These are phyloP conservation scores for Pagrus major DNA, from an alignment of 2,113 vertebrate species.

Conservation along the genomic window DNA sequence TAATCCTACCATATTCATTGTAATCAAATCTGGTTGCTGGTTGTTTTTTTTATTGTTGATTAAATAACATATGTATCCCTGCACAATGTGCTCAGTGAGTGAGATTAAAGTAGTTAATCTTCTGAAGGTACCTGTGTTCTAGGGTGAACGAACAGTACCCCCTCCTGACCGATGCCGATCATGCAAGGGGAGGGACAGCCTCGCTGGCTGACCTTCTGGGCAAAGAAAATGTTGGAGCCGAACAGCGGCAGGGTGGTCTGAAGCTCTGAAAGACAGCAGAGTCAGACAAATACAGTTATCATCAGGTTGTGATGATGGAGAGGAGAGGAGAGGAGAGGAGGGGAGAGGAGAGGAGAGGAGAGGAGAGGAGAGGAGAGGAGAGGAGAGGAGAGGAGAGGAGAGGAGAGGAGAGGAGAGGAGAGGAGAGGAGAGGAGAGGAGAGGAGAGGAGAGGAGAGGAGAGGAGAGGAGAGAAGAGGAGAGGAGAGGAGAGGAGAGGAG, in stretches of 20 bases:
- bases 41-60: too few relatives aligned
- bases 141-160: conserved; percentile 82
- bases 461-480: too few relatives aligned
- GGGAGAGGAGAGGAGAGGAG: too few relatives aligned
- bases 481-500: not conserved
- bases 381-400: too few relatives aligned
- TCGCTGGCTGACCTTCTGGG: conserved; percentile 83
- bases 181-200: conserved; percentile 81
- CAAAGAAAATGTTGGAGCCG: conserved; percentile 84
- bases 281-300: not conserved
- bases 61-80: too few relatives aligned
- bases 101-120: too few relatives aligned
- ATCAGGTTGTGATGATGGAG: too few relatives aligned
- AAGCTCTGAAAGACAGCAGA: conserved; percentile 77
- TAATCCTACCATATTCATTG: too few relatives aligned
- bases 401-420: too few relatives aligned
- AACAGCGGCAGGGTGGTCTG: conserved; percentile 86
- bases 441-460: not conserved
- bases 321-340: too few relatives aligned
- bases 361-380: too few relatives aligned
- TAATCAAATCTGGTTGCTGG: not conserved
- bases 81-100: too few relatives aligned
- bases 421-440: not conserved
- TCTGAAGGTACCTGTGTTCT: conserved; percentile 85
- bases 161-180: conserved; percentile 85